Conservation (phyloP, 2,797 vertebrate genomes). For the Myripristis jacobus region DNA sequence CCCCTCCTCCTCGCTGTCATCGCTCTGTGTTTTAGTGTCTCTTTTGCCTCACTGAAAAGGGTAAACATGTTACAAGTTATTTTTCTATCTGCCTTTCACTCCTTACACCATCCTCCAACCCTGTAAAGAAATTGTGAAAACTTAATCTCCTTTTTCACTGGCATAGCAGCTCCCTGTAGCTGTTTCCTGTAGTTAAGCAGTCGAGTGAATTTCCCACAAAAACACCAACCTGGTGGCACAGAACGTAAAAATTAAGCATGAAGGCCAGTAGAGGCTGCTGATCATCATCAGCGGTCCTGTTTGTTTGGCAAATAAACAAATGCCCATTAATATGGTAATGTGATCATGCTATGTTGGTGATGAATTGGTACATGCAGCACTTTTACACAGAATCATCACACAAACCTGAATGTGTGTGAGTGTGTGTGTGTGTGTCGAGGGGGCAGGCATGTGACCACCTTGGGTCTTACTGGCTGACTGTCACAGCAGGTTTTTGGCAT, state of each 20-base stretch:
- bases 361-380: not conserved
- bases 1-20: too few species aligned
- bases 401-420: not conserved
- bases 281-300: too few species aligned
- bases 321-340: too few species aligned
- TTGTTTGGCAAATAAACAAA: too few species aligned
- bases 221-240: not conserved
- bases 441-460: constrained; percentile 66
- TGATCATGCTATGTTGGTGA: not conserved
- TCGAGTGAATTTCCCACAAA: constrained; percentile 9
- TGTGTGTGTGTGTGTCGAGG: constrained; percentile 33
- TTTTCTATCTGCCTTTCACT: constrained; percentile 1
- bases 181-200: not conserved
- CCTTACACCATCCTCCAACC: constrained; percentile 21
- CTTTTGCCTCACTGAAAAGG: not conserved
- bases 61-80: constrained; percentile 2
- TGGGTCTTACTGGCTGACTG: constrained; percentile 67
- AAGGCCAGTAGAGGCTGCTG: too few species aligned
- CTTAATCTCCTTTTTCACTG: not conserved
- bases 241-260: too few species aligned
- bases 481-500: constrained; percentile 60
- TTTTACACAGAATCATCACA: not conserved
- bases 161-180: not conserved
- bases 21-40: too few species aligned
- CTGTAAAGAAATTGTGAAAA: not conserved